These are phyloP conservation scores for Potamilus streckersoni DNA, from an alignment of 1,140 invertebrate genomes.

Conservation along the genomic window DNA sequence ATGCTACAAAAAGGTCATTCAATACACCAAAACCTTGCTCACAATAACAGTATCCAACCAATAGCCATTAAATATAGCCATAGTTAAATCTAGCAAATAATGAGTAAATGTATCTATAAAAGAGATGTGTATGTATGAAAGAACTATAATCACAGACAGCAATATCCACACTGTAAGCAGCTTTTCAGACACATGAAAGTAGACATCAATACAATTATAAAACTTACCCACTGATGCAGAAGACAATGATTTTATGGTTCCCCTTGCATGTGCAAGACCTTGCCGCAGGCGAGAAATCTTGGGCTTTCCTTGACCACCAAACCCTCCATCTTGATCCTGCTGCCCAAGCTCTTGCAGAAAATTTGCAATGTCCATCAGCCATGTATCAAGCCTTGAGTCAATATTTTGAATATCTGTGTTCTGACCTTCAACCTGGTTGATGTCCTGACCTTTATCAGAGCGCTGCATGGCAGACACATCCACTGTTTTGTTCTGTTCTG, in stretches of 20 bases:
- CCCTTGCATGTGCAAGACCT: constrained; percentile 24
- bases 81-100: too few species aligned
- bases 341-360: constrained; percentile 13
- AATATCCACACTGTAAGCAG: too few species aligned
- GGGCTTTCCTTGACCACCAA: not conserved
- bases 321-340: constrained; percentile 5
- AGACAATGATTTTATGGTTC: constrained; percentile 14
- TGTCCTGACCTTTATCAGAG: constrained; percentile 1
- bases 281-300: constrained; percentile 13
- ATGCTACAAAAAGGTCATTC: too few species aligned
- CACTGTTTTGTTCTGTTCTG: not conserved
- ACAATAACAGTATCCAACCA: too few species aligned
- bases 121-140: too few species aligned
- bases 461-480: too few species aligned
- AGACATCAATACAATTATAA: not conserved
- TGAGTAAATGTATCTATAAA: too few species aligned
- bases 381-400: not conserved
- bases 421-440: not conserved
- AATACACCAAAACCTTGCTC: too few species aligned
- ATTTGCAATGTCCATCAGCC: constrained; percentile 19
- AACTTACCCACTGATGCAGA: constrained; percentile 8
- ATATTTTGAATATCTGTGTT: too few species aligned
- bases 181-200: not conserved
- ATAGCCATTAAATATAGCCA: too few species aligned
- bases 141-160: too few species aligned